Evolutionary conservation across 2,888 invertebrate species (phyloP).

Genomic region (Melipona beecheii): DNA sequence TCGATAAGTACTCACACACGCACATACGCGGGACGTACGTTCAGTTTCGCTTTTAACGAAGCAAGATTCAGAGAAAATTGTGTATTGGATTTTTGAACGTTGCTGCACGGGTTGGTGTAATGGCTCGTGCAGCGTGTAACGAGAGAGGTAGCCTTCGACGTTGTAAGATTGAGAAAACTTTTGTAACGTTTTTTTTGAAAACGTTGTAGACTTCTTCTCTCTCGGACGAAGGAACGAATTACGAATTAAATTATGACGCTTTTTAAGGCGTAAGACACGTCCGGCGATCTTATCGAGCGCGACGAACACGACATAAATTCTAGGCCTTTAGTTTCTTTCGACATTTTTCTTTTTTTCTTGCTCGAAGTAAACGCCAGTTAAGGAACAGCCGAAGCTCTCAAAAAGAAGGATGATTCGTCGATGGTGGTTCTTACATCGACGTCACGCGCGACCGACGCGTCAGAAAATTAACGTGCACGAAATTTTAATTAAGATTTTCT

Average conservation of each 20-base stretch:
- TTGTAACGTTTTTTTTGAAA: neutral
- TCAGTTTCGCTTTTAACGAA: conserved; percentile 13
- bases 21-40: neutral
- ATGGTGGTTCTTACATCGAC: conserved; percentile 51
- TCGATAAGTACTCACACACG: conserved; percentile 50
- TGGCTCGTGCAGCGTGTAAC: conserved; percentile 12
- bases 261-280: neutral
- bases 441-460: conserved; percentile 65
- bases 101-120: neutral
- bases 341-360: neutral
- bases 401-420: conserved; percentile 3
- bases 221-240: conserved; percentile 21
- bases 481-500: conserved; percentile 78
- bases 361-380: neutral
- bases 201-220: neutral
- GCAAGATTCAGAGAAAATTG: conserved; percentile 6
- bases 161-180: neutral
- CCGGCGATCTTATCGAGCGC: conserved; percentile 18
- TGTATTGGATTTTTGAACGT: conserved; percentile 28
- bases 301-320: conserved; percentile 23
- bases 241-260: conserved; percentile 17
- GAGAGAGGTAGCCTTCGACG: no score
- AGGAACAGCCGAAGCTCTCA: no score
- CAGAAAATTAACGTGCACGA: conserved; percentile 75
- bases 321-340: neutral